Base-by-base conservation (phyloP, 2,797 vertebrate genomes). In the Smutsia temminckii region DNA sequence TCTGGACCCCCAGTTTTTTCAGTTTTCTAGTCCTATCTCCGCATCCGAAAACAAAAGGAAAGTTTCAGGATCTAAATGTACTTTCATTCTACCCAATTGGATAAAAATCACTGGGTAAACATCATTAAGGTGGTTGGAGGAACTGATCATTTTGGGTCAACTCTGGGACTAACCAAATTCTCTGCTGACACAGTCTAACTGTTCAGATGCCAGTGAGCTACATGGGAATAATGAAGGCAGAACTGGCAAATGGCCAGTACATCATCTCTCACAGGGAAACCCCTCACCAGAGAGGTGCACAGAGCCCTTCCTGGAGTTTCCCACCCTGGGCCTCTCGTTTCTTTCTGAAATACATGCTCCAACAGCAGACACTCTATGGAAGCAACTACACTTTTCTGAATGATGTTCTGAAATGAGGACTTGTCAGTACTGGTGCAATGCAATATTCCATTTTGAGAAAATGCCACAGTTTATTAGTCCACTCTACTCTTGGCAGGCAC, bases 21-120 rank as follows among this genome's bases (percentile, higher is more conserved):
- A 46, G 46, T 93, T 92, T 96, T 87, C 16, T 10, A 64, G 11
- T 3, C 23, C 34, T 89, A 49, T 71, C 27, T 68, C 29, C n/a
- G 3, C 37, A 90, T 37, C 51, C 8, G 8, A 53, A 78, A 91
- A 32, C 32, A 42, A 79, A 37, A 78, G 57, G 27, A 32, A 25
- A n/a, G n/a, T 69, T 84, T 34, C 61, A 84, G 25, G 8, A 86
- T n/a, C 34, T 86, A 85, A 92, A 57, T n/a, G 42, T 49, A 83
- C 14, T 94, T 84, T 71, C 84, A 68, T 46, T 87, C 18, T 84
- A 88, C 61, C 40, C 5, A 55, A 63, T 4, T 53, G 11, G 14
- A 71, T 87, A 96, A 97, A 46, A 93, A 81, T 40, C 51, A 57
- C 71, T 81, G 84, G 18, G 46, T 27, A 96, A 96, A 93, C 20